Conservation (phyloP, 2,797 vertebrate species). For the Darevskia mixta region DNA sequence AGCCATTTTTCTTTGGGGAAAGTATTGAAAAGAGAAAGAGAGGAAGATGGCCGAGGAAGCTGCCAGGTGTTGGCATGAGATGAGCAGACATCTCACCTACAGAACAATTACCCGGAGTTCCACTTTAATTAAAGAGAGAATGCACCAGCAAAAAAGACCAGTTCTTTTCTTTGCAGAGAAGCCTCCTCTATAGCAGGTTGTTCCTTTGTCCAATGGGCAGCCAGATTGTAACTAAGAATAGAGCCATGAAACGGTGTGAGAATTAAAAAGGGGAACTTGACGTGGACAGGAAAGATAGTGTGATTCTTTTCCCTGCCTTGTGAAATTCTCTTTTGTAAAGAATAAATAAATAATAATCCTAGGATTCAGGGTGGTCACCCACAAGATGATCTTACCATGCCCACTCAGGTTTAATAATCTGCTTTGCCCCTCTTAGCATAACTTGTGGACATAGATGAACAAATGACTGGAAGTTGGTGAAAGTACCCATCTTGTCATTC, state of each 20-base stretch:
- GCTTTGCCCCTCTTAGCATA: background rate
- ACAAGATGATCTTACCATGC: background rate
- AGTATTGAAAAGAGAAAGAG: constrained; percentile 8
- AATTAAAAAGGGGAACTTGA: background rate
- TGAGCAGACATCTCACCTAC: constrained; percentile 2
- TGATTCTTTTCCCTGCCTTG: no score
- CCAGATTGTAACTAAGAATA: background rate
- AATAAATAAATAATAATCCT: background rate
- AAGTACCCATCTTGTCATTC: background rate
- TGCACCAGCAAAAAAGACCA: background rate
- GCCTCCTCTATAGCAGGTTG: background rate
- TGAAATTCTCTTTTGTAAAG: constrained; percentile 1
- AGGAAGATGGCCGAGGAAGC: constrained; percentile 2
- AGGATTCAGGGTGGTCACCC: background rate
- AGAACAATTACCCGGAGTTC: constrained; percentile 23
- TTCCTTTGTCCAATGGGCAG: background rate
- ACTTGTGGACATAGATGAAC: background rate
- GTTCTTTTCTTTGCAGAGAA: background rate
- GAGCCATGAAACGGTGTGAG: background rate
- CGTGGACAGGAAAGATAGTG: background rate
- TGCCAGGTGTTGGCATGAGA: constrained; percentile 26
- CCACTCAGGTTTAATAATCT: background rate
- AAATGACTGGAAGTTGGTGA: background rate
- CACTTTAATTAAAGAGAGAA: constrained; percentile 36
- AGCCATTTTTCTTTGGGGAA: constrained; percentile 12